These are phyloP conservation scores for Pteropus rufus DNA, from an alignment of 2,797 vertebrate species.

Conservation along the genomic window DNA sequence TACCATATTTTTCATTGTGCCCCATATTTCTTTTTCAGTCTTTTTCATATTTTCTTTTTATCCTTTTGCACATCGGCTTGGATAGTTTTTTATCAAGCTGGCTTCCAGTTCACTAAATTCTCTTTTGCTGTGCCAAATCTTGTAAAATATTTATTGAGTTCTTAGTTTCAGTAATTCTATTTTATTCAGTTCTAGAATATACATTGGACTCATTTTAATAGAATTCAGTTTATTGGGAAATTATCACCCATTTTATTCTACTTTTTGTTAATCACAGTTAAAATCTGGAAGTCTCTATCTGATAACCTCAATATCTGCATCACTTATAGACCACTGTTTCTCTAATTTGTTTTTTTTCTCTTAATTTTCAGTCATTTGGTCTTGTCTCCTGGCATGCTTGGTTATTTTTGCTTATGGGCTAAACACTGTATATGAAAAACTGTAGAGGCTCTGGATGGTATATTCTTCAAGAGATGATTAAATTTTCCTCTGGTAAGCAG, in stretches of 20 bases:
- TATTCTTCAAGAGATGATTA: neutral
- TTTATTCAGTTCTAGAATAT: slow-evolving; percentile 28
- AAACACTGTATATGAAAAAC: neutral
- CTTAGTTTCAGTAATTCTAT: slow-evolving; percentile 17
- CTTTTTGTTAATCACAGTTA: neutral
- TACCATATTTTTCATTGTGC: neutral
- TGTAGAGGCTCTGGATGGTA: neutral
- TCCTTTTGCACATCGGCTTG: neutral
- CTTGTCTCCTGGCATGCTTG: neutral
- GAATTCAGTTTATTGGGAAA: neutral
- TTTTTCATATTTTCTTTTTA: neutral
- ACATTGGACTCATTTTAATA: slow-evolving; percentile 29
- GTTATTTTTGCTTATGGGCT: neutral
- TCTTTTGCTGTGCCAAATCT: neutral
- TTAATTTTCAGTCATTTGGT: neutral
- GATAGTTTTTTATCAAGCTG: neutral
- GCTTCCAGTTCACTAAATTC: neutral
- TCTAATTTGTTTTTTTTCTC: neutral
- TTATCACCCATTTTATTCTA: neutral
- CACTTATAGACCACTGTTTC: neutral
- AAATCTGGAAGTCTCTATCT: neutral
- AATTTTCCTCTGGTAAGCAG: neutral
- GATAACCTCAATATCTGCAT: neutral
- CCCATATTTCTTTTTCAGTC: neutral
- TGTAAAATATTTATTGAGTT: neutral